Base-by-base conservation (phyloP, 1,140 invertebrate genomes). In the Caligus rogercresseyi region DNA sequence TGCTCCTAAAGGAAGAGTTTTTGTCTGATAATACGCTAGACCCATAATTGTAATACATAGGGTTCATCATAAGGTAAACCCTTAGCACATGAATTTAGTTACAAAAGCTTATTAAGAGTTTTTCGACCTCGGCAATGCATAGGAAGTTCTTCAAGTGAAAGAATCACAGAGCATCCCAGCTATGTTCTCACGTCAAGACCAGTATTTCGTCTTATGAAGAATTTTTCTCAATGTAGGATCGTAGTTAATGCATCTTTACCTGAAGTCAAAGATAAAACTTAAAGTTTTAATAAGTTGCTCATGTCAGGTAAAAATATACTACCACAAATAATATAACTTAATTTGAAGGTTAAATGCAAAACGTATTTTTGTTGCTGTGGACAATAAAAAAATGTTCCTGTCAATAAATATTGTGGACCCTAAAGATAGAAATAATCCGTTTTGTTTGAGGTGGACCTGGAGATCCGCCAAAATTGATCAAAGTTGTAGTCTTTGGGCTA, bases 241-340 rank as follows among this genome's bases (percentile, higher is more conserved):
- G 20, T 53, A 53, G n/a, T 25, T 20, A 56, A 56, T 56, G 54
- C 54, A 18, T 56, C 54, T n/a, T 56, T 56, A 20, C 2, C 54
- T 21, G 54, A 56, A 20, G 19, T 21, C 20, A 3, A 25, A 25
- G 54, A 56, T 14, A 56, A 56, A 1, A 21, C 54, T n/a, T 25
- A 18, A 18, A 16, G 18, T 21, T 20, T 56, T 18, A 56, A 56
- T 20, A 56, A 56, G 24, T 14, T 56, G 14, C 54, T 56, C 1
- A 21, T 56, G 24, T 1, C 54, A n/a, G 54, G 54, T 21, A 20
- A 20, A 4, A 56, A 56, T 56, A 20, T 56, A 4, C 24, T 56
- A 3, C 54, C 54, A 21, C 54, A 56, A 20, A 56, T 56, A 21
- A 56, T 25, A 13, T 18, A 56, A 20, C 54, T 56, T 20, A 56